Conservation (phyloP, 2,888 invertebrate genomes). For the Polymixis flavicincta region DNA sequence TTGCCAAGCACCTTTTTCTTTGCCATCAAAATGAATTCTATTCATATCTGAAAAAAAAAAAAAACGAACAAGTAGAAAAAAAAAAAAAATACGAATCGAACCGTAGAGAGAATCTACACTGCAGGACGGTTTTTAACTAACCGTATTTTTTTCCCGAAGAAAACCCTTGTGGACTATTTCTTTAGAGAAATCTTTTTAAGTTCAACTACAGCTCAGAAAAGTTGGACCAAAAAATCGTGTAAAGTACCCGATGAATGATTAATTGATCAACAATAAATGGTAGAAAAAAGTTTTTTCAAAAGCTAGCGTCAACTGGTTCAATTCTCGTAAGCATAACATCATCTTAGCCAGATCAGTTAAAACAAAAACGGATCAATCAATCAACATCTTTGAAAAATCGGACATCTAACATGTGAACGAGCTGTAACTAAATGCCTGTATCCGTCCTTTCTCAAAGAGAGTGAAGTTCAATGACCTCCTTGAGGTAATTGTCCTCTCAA, state of each 20-base stretch:
- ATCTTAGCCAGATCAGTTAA: background rate
- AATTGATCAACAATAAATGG: background rate
- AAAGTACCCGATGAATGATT: background rate
- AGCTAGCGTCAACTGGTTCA: background rate
- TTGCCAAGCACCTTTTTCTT: background rate
- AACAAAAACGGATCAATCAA: slow-evolving; percentile 28
- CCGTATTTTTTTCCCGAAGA: background rate
- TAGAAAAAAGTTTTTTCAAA: background rate
- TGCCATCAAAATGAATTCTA: slow-evolving; percentile 9
- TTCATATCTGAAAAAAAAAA: slow-evolving; percentile 25
- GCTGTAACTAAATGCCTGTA: slow-evolving; percentile 54
- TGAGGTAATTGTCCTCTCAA: slow-evolving; percentile 66
- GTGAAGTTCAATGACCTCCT: slow-evolving; percentile 63
- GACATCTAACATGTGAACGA: slow-evolving; percentile 19
- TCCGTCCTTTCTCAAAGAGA: slow-evolving; percentile 67
- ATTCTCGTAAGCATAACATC: background rate
- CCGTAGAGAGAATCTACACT: slow-evolving; percentile 15
- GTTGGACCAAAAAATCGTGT: background rate
- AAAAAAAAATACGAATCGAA: slow-evolving; percentile 31
- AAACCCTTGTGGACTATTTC: background rate
- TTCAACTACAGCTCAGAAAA: background rate
- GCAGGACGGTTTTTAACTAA: background rate
- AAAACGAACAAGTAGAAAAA: background rate
- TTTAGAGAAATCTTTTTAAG: no score
- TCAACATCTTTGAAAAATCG: slow-evolving; percentile 35